A percentile compares a stretch with the other conserved stretches of the same genome.
Evolutionary conservation across 1,140 invertebrate genomes (phyloP).

Genomic region (Lordiphosa stackelbergi): DNA sequence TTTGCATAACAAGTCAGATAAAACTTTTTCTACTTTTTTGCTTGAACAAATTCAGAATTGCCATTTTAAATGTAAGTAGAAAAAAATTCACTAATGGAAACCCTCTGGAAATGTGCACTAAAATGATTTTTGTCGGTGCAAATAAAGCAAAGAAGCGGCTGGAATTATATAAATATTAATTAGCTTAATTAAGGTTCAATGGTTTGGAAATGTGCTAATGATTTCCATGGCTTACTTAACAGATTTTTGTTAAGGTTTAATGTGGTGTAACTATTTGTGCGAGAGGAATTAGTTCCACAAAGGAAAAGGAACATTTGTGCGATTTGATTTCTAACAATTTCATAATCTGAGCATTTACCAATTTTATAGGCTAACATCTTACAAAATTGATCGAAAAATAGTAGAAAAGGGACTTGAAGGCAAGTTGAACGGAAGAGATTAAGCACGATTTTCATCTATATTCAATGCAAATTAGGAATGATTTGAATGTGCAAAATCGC

Average conservation of each 20-base stretch:
- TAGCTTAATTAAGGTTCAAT: constrained; percentile 51
- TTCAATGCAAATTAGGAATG: too few species aligned
- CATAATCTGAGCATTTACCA: background rate
- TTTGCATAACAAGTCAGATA: constrained; percentile 23
- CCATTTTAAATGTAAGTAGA: constrained; percentile 14
- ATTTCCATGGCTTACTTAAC: constrained; percentile 31
- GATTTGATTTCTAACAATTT: background rate
- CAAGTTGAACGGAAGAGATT: too few species aligned
- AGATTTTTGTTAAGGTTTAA: constrained; percentile 30
- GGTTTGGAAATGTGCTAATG: constrained; percentile 20
- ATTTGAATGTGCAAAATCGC: too few species aligned
- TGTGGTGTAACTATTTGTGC: constrained; percentile 21
- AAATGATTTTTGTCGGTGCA: background rate
- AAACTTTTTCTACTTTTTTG: constrained; percentile 1
- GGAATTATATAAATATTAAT: constrained; percentile 33
- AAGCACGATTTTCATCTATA: too few species aligned
- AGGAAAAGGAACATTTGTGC: too few species aligned
- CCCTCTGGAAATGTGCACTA: background rate
- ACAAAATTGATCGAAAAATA: too few species aligned
- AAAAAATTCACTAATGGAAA: constrained; percentile 1
- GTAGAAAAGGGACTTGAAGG: too few species aligned
- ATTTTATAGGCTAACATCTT: too few species aligned
- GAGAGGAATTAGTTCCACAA: too few species aligned
- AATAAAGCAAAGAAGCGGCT: background rate
- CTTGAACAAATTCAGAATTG: constrained; percentile 14